Conservation (phyloP, 2,888 invertebrate species). For the Eustalomyia histrio region DNA sequence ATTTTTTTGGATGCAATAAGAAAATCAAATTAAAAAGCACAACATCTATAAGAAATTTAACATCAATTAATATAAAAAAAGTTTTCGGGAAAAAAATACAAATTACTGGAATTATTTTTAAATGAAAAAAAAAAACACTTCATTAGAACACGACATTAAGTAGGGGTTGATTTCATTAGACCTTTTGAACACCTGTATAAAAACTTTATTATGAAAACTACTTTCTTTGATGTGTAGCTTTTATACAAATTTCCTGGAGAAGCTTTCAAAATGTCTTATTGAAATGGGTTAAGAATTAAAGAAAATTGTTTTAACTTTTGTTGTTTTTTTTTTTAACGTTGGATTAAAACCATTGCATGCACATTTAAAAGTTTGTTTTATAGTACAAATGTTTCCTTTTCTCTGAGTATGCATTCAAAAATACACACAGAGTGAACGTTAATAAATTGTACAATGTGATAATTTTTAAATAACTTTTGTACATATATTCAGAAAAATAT, state of each 20-base stretch:
- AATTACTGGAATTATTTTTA: constrained; percentile 8
- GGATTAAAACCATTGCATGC: constrained; percentile 46
- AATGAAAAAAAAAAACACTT: constrained; percentile 16
- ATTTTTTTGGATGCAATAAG: constrained; percentile 44
- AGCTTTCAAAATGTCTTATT: too few relatives aligned
- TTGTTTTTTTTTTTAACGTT: not conserved
- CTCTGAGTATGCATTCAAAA: not conserved
- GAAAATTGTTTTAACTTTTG: constrained; percentile 46
- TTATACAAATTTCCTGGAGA: too few relatives aligned
- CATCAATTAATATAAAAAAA: constrained; percentile 33
- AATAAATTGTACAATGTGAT: too few relatives aligned
- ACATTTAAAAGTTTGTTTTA: constrained; percentile 23
- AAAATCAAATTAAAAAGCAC: constrained; percentile 38
- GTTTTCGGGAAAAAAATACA: not conserved
- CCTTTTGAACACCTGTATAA: too few relatives aligned
- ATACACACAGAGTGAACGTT: too few relatives aligned
- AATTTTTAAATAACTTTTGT: too few relatives aligned
- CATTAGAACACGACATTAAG: constrained; percentile 34
- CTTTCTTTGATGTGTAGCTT: too few relatives aligned
- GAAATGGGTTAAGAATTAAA: constrained; percentile 29
- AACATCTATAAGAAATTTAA: constrained; percentile 49
- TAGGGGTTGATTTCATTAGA: too few relatives aligned
- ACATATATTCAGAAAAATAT: too few relatives aligned
- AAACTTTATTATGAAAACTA: too few relatives aligned
- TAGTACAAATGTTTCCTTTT: constrained; percentile 12